A percentile compares a stretch with the other conserved stretches of the same genome.
These are phyloP conservation scores for Sciaenops ocellatus DNA, from an alignment of 2,797 vertebrate genomes.

Conservation along the genomic window DNA sequence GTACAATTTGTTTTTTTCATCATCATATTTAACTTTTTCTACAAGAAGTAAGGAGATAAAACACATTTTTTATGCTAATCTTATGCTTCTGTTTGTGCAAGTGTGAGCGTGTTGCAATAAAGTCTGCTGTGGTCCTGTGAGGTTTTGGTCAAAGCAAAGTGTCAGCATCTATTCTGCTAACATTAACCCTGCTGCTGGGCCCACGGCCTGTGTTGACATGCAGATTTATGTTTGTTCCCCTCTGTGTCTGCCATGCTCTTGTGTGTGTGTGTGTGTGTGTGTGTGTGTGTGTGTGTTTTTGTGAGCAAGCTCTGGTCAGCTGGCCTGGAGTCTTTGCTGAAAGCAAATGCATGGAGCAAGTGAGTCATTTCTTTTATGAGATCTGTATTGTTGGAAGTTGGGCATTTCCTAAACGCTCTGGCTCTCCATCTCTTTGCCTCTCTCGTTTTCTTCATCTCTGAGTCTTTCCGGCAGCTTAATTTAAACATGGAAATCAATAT, in stretches of 20 bases:
- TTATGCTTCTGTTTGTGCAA: constrained; percentile 17
- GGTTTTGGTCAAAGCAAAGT: constrained; percentile 53
- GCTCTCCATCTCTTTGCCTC: constrained; percentile 15
- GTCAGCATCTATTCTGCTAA: constrained; percentile 53
- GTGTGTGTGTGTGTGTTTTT: constrained; percentile 25
- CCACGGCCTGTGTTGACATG: constrained; percentile 47
- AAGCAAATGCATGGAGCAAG: constrained; percentile 57
- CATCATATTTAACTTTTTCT: constrained; percentile 15
- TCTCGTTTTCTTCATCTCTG: constrained; percentile 40
- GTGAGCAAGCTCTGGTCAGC: constrained; percentile 48
- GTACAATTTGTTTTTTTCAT: constrained; percentile 25
- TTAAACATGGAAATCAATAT: constrained; percentile 73
- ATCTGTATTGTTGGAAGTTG: constrained; percentile 66
- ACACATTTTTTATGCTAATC: constrained; percentile 17
- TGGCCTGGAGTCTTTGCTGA: constrained; percentile 41
- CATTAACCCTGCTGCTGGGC: constrained; percentile 61
- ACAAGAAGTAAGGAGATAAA: constrained; percentile 16
- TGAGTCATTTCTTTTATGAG: constrained; percentile 75
- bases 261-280: constrained; percentile 6
- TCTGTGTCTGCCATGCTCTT: constrained; percentile 8
- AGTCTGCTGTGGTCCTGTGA: constrained; percentile 24
- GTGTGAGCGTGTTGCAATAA: constrained; percentile 38
- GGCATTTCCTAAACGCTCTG: constrained; percentile 57
- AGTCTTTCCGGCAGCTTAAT: constrained; percentile 63
- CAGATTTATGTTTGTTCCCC: constrained; percentile 59